These are phyloP conservation scores for Leptopilina myrica DNA, from an alignment of 2,888 invertebrate species.

Conservation along the genomic window DNA sequence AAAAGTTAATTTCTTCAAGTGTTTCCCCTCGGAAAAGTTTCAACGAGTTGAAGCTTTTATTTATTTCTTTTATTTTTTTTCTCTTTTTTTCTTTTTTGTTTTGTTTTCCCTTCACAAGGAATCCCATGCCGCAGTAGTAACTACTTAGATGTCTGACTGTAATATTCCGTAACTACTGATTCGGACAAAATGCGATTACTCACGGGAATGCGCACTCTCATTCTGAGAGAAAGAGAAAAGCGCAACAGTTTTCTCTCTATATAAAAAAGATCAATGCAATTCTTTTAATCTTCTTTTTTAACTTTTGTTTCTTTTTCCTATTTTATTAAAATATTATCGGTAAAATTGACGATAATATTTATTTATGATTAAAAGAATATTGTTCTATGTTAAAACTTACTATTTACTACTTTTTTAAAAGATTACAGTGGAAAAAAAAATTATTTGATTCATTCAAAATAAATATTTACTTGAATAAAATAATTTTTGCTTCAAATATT, in stretches of 20 bases:
- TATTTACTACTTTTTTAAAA: no score
- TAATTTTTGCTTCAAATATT: no score
- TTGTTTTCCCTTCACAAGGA: neutral
- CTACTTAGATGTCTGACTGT: conserved; percentile 25
- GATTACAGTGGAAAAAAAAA: no score
- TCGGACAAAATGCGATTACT: conserved; percentile 30
- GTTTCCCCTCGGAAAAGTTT: neutral
- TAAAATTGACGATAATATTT: no score
- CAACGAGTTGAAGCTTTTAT: neutral
- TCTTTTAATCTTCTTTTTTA: neutral
- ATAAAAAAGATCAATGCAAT: neutral
- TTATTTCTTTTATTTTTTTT: neutral
- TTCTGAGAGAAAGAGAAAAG: conserved; percentile 13
- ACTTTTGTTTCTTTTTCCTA: no score
- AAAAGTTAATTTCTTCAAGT: conserved; percentile 21
- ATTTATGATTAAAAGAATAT: no score
- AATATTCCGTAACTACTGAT: conserved; percentile 37
- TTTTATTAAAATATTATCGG: no score
- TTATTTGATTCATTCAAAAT: no score
- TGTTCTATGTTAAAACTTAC: no score
- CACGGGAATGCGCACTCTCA: conserved; percentile 28
- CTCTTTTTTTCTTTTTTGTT: no score
- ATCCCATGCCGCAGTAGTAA: conserved; percentile 2
- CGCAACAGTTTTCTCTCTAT: conserved; percentile 18
- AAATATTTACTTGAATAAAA: no score